Evolutionary conservation across 2,888 invertebrate species (phyloP).

Genomic region (Torymus auratus): DNA sequence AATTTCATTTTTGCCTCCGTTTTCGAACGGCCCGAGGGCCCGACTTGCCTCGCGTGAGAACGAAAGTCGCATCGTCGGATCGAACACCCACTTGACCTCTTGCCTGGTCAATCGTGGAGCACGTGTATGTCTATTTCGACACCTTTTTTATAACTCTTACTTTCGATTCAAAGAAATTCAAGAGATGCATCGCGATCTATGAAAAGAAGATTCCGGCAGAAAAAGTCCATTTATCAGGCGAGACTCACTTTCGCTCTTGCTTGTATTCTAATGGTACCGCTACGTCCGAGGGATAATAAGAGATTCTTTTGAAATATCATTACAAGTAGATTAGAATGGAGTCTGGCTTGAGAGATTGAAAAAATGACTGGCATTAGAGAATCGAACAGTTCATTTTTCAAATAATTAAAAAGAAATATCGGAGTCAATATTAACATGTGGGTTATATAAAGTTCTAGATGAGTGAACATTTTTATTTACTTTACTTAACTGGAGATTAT

Average conservation of each 20-base stretch:
- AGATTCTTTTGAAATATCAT: background rate
- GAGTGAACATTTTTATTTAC: too few relatives aligned
- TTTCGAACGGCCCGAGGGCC: background rate
- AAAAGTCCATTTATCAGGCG: constrained; percentile 9
- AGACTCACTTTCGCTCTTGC: background rate
- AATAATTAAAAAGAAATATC: too few relatives aligned
- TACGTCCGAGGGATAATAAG: background rate
- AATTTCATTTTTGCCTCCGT: background rate
- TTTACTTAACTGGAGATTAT: too few relatives aligned
- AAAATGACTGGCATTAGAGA: too few relatives aligned
- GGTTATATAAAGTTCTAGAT: too few relatives aligned
- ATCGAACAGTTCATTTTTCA: too few relatives aligned
- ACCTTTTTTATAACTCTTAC: background rate
- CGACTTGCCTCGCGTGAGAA: too few relatives aligned
- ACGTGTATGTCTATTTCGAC: constrained; percentile 7
- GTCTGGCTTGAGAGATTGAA: background rate
- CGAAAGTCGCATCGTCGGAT: too few relatives aligned
- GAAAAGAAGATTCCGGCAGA: background rate
- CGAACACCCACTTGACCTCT: too few relatives aligned
- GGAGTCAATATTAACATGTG: too few relatives aligned
- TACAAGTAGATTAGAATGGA: constrained; percentile 11
- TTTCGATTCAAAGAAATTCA: constrained; percentile 8
- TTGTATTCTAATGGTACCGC: background rate
- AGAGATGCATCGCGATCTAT: background rate
- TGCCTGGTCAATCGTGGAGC: too few relatives aligned